Conservation (phyloP, 2,113 vertebrate species). For the Carollia perspicillata region DNA sequence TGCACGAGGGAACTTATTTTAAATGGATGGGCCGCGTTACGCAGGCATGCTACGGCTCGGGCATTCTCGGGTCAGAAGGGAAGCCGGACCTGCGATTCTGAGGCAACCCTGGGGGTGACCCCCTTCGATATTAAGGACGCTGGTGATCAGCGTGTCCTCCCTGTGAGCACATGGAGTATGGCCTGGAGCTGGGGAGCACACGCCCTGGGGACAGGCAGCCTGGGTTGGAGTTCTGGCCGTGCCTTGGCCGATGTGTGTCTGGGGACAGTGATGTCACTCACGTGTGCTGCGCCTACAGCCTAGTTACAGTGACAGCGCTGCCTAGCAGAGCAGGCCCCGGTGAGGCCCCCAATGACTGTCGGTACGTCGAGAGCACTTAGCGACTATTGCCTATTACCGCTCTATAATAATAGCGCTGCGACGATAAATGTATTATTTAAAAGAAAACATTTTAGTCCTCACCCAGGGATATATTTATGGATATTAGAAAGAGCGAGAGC, state of each 20-base stretch:
- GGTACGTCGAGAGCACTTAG: rapidly evolving
- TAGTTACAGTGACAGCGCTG: neutral
- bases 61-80: neutral
- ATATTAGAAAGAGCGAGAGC: too few relatives aligned
- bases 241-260: neutral
- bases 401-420: neutral
- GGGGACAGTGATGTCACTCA: neutral
- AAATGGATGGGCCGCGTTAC: neutral
- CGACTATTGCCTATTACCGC: neutral
- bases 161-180: rapidly evolving
- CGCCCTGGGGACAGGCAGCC: neutral
- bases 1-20: neutral
- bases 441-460: too few relatives aligned
- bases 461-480: too few relatives aligned
- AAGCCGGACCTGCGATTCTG: rapidly evolving
- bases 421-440: neutral
- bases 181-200: neutral
- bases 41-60: neutral
- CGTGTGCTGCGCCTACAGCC: too few relatives aligned
- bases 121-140: neutral
- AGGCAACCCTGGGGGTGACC: neutral
- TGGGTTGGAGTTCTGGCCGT: neutral
- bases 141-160: rapidly evolving
- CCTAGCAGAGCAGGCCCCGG: neutral
- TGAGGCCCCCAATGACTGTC: too few relatives aligned